Percentiles rank a stretch among this genome's conserved stretches.
These are phyloP conservation scores for Wiebesia pumilae DNA, from an alignment of 1,140 invertebrate genomes.

Conservation along the genomic window DNA sequence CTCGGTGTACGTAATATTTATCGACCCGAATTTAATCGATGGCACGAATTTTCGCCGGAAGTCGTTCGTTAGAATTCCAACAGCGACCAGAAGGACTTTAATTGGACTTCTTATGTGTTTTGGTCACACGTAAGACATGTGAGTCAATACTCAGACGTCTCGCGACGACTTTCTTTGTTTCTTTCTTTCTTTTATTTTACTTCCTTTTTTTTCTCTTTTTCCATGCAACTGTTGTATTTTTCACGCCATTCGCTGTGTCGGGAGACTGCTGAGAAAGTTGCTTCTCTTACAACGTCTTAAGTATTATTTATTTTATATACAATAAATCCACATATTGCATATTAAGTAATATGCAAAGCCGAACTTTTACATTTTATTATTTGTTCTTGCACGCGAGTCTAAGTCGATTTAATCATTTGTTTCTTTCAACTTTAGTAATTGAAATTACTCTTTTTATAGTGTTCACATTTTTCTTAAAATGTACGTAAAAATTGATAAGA, in stretches of 20 bases:
- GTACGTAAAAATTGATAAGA: neutral
- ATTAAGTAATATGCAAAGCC: neutral
- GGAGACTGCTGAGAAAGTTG: neutral
- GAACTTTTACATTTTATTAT: too few relatives aligned
- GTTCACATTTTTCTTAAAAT: neutral
- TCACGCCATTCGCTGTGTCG: neutral
- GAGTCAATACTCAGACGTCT: neutral
- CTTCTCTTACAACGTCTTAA: neutral
- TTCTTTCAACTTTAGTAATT: neutral
- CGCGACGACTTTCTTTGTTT: neutral
- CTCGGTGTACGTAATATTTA: neutral
- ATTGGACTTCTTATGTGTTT: neutral
- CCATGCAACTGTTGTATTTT: neutral
- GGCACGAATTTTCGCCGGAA: conserved; percentile 13
- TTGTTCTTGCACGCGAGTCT: too few relatives aligned
- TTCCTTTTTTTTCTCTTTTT: neutral
- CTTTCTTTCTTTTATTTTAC: neutral
- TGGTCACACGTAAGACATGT: neutral
- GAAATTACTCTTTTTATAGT: neutral
- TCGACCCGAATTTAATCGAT: conserved; percentile 2
- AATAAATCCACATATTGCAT: neutral
- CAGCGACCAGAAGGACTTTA: neutral
- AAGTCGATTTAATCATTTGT: too few relatives aligned
- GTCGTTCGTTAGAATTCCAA: conserved; percentile 13
- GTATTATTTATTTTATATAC: neutral